Base-by-base conservation (phyloP, 2,888 invertebrate species). In the Oscheius sp. region DNA sequence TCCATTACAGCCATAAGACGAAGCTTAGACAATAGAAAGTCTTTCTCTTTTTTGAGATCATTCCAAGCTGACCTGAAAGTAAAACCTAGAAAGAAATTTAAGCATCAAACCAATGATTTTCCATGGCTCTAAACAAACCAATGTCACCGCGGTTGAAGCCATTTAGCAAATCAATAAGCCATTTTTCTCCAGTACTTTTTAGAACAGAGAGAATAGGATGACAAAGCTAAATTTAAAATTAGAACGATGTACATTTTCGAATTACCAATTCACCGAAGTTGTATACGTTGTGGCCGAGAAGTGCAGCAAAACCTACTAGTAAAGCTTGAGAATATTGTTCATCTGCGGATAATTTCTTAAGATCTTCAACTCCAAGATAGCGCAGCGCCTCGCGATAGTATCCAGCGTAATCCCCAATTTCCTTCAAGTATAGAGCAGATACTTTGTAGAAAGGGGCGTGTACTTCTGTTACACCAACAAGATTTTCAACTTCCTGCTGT, bases 1-100 rank as follows among this genome's bases (percentile, higher is more conserved):
- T 96, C 95, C 96, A 98, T 97, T 0, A 98, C 90, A 87, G 96
- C 95, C 17, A 98, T 89, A 23, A 99, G 90, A 0, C 94, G 94
- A 72, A 98, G 95, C 89, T 98, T 99, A 88, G 94, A 93, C 25
- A 83, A 72, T 39, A 87, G 70, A 25, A 81, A 71, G 4, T 79
- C 77, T 29, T 74, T 76, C 53, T 83, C 73, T 34, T 75, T 76
- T 48, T 78, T 78, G 61, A 87, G 74, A 46, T 85, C 82, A 20
- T 77, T 74, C 77, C 84, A 89, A 83, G 87, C 88, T 84, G 72
- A 50, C 68, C 67, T 67, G 25, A n/a, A 67, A 15, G 12, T 42
- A 33, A 39, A 33, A n/a, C 12, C 8, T 37, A 17, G 6, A 34
- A 57, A 25, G 25, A 29, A 52, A 10, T 23, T 52, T 10, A 8